phyloP scores from a whole-genome alignment of 2,113 vertebrate species.

The Morone chrysops region DNA sequence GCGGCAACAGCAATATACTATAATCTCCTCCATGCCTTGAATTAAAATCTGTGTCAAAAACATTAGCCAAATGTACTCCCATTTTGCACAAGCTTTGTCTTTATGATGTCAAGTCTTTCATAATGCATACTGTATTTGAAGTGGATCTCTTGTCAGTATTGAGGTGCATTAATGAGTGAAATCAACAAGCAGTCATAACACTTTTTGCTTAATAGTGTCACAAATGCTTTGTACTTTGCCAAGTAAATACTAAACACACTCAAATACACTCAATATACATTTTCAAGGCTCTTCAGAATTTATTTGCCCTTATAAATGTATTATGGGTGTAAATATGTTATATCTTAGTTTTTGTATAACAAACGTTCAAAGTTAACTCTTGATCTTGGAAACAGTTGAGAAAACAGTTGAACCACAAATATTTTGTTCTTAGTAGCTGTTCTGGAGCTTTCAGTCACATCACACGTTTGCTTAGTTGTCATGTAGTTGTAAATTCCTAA shows the following conservation, averaged over 20 bases:
- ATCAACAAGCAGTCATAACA: background rate
- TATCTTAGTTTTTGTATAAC: background rate
- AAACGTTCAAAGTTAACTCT: background rate
- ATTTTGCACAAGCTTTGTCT: background rate
- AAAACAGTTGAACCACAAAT: background rate
- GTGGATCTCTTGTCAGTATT: background rate
- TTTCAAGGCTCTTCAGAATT: background rate
- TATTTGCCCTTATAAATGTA: background rate
- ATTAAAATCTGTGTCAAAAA: constrained; percentile 8
- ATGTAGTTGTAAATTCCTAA: background rate
- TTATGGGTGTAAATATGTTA: background rate
- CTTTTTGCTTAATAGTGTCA: background rate
- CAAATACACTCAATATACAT: background rate
- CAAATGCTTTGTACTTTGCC: background rate
- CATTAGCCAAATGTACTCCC: background rate
- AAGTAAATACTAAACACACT: too few relatives aligned
- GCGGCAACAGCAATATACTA: background rate
- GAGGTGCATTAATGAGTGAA: constrained; percentile 1
- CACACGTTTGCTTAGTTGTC: background rate
- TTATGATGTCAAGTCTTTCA: background rate
- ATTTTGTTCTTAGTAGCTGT: background rate
- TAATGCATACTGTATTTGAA: background rate
- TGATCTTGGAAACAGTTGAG: background rate
- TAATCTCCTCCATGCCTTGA: background rate
- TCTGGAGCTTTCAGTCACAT: background rate